Base-by-base conservation (phyloP, 2,888 invertebrate species). In the Gasteruption jaculator region DNA sequence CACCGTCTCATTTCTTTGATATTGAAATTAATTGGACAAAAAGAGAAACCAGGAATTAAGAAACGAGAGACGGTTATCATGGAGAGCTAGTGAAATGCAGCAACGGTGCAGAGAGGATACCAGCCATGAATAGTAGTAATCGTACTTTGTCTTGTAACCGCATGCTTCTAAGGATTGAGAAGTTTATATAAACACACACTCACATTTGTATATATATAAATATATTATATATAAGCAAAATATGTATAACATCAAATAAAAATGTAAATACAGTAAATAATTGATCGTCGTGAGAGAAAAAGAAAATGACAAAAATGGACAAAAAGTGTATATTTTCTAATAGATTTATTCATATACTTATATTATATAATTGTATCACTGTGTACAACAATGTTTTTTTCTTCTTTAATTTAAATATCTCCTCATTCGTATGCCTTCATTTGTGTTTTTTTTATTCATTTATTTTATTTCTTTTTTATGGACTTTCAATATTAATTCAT, bases 281-380 rank as follows among this genome's bases (percentile, higher is more conserved):
- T 16, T 18, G 12, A n/a, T n/a, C n/a, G n/a, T n/a, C n/a, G n/a
- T n/a, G n/a, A 37, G 35, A 33, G 24, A 30, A 35, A 35, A 30
- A 35, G 27, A 39, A 46, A 19, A 31, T 31, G 21, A 46, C 32
- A 34, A 43, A 27, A 12, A 20, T 40, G 48, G 30, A 54, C 48
- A 53, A 51, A 47, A 54, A 52, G 49, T 56, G 49, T 56, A 49
- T 63, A 63, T 69, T 70, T 70, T 69, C 68, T 67, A 69, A 70
- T 70, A 69, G 67, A 68, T 70, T 70, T 69, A 70, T 70, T 70
- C 67, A 68, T 68, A 68, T 70, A 65, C 70, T 69, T 69, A 70
- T 69, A 64, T 68, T 65, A 69, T n/a, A n/a, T 70, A 70, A 69
- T 69, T 68, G 68, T 70, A 70, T 70, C 70, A 69, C 70, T 70